A percentile compares a stretch with the other conserved stretches of the same genome.
These are phyloP conservation scores for Drosophila asahinai DNA, from an alignment of 1,140 invertebrate species.

Conservation along the genomic window DNA sequence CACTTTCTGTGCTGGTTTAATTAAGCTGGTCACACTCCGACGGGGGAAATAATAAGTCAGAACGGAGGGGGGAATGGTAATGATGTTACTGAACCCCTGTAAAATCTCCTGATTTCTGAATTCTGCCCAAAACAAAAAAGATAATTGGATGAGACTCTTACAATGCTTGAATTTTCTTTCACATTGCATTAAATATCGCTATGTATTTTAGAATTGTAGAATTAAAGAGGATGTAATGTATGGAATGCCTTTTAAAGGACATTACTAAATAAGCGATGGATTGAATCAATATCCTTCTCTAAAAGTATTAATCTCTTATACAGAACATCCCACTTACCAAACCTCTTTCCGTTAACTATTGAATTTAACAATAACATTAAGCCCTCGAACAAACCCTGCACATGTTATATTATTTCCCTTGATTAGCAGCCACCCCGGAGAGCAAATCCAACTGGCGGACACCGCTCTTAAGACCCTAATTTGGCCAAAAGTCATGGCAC, in stretches of 20 bases:
- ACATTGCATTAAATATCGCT: too few relatives aligned
- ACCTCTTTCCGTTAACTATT: conserved; percentile 17
- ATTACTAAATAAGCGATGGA: too few relatives aligned
- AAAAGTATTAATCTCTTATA: background rate
- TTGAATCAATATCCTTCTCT: background rate
- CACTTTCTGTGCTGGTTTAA: conserved; percentile 37
- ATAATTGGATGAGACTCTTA: background rate
- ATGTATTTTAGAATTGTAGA: too few relatives aligned
- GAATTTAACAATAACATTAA: conserved; percentile 3
- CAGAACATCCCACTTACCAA: background rate
- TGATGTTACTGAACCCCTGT: conserved; percentile 12
- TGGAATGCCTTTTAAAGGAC: too few relatives aligned
- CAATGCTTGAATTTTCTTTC: background rate
- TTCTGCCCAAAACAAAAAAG: background rate
- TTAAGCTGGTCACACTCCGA: conserved; percentile 51
- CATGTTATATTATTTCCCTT: conserved; percentile 8
- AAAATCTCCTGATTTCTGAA: background rate
- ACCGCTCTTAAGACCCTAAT: conserved; percentile 44
- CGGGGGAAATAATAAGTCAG: background rate
- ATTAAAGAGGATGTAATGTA: too few relatives aligned
- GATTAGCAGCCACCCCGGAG: conserved; percentile 5
- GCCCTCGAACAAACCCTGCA: background rate
- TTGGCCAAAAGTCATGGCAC: conserved; percentile 64
- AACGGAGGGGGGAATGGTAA: conserved; percentile 1
- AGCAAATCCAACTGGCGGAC: background rate